A percentile compares a stretch with the other conserved stretches of the same genome.
Evolutionary conservation across 2,797 vertebrate genomes (phyloP).

Genomic region (Carduelis carduelis): DNA sequence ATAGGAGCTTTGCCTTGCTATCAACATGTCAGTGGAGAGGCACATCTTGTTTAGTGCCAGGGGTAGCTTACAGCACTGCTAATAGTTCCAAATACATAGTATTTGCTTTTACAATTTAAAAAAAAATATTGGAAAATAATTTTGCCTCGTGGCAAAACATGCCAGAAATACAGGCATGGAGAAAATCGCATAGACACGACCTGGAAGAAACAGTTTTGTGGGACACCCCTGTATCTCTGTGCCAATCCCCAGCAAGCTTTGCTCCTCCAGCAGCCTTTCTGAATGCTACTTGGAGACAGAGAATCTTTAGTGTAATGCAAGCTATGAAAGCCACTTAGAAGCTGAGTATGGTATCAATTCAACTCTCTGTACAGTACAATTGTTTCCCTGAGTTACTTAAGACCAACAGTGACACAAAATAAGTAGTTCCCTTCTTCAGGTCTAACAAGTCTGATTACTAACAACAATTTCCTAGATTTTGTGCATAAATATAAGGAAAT

Average conservation of each 20-base stretch:
- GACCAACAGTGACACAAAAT: neutral
- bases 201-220: neutral
- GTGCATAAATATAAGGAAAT: accelerated
- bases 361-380: neutral
- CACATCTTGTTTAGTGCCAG: neutral
- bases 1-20: neutral
- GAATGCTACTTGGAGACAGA: neutral
- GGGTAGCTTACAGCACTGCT: neutral
- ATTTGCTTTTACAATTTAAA: neutral
- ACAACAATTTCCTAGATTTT: neutral
- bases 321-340: neutral
- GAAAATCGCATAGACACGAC: neutral
- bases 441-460: neutral
- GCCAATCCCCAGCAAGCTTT: neutral
- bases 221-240: neutral
- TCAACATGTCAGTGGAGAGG: neutral
- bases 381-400: neutral
- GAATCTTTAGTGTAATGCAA: neutral
- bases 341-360: neutral
- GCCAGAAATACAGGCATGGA: neutral
- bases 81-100: neutral
- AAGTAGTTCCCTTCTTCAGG: neutral
- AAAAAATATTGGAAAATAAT: neutral
- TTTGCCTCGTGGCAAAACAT: neutral
- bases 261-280: neutral